Base-by-base conservation (phyloP, 2,888 invertebrate species). In the Trypoxylon attenuatum region DNA sequence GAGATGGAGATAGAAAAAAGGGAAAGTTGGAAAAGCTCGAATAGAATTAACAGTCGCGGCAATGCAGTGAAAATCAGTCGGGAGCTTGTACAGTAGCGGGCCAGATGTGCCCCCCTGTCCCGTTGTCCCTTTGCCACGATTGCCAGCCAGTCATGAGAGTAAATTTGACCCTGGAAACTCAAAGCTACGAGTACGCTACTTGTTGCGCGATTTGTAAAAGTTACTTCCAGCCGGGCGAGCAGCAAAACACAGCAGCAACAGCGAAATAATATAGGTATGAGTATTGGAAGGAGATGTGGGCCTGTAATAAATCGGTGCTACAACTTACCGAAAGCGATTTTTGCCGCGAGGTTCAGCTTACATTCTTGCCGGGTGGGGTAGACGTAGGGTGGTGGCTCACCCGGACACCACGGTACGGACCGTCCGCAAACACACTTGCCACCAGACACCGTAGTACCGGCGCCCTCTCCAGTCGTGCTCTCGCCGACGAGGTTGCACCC, bases 401-500 rank as follows among this genome's bases (percentile, higher is more conserved):
- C 81, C 19, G 85, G 84, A 55, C 86, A 86, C 86, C 86, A 86
- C 8, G 76, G 82, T 15, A 86, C 85, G 29, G 84, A 74, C 4
- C 80, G 81, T 51, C 86, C 86, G 61, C 86, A 86, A 29, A 85
- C 82, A 70, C 86, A 86, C 59, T 73, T 82, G 43, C 84, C 86
- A 41, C 72, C 77, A 29, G 76, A 76, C 38, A 69, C 73, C 6
- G 64, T 69, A 39, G 74, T 79, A 72, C 69, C 78, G 53, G n/a
- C n/a, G n/a, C 65, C 70, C 27, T 68, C 72, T 39, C 57, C 67
- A 15, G 73, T 60, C 39, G 68, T 61, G n/a, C 82, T 83, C 55
- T 86, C 86, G 23, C 84, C 85, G 16, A 86, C 81, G 57, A 86
- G 71, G 63, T 86, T 85, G 71, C 86, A 86, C 1, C 86, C 86